Percentiles rank a stretch among this genome's conserved stretches.
Conservation (phyloP, 2,113 vertebrate genomes). For the Hirundichthys speculiger region DNA sequence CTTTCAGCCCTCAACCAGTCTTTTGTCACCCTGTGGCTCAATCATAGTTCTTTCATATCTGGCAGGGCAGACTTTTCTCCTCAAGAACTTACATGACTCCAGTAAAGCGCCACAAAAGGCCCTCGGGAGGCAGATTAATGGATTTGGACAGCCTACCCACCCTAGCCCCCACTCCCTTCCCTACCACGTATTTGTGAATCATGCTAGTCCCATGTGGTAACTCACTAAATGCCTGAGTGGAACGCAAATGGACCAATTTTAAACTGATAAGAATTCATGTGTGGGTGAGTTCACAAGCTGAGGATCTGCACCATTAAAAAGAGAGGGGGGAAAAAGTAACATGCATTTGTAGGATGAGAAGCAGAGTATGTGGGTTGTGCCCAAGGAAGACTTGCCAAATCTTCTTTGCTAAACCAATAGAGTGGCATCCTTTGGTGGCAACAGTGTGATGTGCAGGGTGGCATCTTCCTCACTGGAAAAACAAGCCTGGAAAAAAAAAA, state of each 20-base stretch:
- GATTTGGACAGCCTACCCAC: conserved; percentile 15
- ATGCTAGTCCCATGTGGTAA: conserved; percentile 28
- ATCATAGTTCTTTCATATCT: conserved; percentile 61
- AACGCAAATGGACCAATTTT: conserved; percentile 44
- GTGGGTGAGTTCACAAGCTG: conserved; percentile 10
- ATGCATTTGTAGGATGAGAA: too few relatives aligned
- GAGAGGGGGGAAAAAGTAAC: too few relatives aligned
- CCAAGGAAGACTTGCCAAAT: too few relatives aligned
- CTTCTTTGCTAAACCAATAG: too few relatives aligned
- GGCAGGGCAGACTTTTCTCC: conserved; percentile 40
- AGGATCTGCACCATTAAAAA: too few relatives aligned
- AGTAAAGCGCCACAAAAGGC: conserved; percentile 50
- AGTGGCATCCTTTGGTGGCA: too few relatives aligned
- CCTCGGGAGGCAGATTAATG: conserved; percentile 42
- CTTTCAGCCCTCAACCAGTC: conserved; percentile 27
- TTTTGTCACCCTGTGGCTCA: conserved; percentile 54
- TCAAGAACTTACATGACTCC: conserved; percentile 47
- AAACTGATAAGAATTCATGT: conserved; percentile 41
- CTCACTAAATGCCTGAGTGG: conserved; percentile 30
- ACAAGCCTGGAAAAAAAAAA: too few relatives aligned
- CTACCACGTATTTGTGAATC: conserved; percentile 40
- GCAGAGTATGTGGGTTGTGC: too few relatives aligned
- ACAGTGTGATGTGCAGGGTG: too few relatives aligned
- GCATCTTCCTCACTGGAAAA: too few relatives aligned
- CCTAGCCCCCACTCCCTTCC: background rate